phyloP scores from a whole-genome alignment of 2,888 invertebrate species.

The Tetheella fluctuosa region DNA sequence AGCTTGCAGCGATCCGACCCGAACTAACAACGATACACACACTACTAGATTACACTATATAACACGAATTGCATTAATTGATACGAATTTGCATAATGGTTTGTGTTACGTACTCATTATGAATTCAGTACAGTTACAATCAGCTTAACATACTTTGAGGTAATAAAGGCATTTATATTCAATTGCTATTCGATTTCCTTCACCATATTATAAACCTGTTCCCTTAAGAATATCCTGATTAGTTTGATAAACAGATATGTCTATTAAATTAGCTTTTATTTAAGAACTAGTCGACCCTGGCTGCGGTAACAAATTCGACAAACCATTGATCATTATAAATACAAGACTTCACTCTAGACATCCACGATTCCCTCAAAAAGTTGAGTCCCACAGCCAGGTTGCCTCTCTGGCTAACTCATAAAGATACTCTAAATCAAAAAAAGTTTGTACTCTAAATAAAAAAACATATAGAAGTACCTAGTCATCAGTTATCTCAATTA shows the following conservation, averaged over 20 bases:
- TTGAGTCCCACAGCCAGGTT: background rate
- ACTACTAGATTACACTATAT: conserved; percentile 29
- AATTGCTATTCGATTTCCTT: background rate
- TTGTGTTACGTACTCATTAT: background rate
- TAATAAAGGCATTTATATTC: background rate
- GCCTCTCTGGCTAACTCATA: too few relatives aligned
- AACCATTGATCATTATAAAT: too few relatives aligned
- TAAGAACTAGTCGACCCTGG: too few relatives aligned
- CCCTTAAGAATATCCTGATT: background rate
- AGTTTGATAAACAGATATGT: background rate
- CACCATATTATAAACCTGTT: background rate
- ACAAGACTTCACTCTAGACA: too few relatives aligned
- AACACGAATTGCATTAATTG: conserved; percentile 32
- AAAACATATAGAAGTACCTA: background rate
- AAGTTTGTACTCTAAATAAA: background rate
- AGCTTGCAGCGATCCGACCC: conserved; percentile 45
- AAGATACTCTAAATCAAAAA: too few relatives aligned
- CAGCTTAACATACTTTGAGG: background rate
- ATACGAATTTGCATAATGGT: conserved; percentile 22
- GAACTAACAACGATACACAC: conserved; percentile 31
- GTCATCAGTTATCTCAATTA: background rate
- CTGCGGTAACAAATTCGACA: too few relatives aligned
- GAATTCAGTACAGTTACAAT: conserved; percentile 4
- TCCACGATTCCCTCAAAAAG: too few relatives aligned
- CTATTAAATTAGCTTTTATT: too few relatives aligned